Percentiles rank a stretch among this genome's conserved stretches.
These are phyloP conservation scores for Platycheirus albimanus DNA, from an alignment of 2,888 invertebrate species.

Conservation along the genomic window DNA sequence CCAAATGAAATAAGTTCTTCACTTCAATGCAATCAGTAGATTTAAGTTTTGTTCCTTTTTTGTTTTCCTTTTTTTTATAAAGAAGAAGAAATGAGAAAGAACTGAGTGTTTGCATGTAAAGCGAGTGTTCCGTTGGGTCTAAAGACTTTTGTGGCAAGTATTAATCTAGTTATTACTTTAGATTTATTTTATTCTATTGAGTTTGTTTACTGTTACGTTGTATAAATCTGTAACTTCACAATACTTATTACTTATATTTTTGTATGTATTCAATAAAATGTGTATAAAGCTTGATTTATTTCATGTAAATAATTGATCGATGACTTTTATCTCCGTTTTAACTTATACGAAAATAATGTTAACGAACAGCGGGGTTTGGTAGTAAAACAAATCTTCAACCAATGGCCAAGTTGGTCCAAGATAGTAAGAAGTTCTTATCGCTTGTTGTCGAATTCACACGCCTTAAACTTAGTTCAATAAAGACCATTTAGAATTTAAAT, in stretches of 20 bases:
- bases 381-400: no score
- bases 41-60: background rate
- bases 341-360: no score
- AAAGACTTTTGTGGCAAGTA: slow-evolving; percentile 18
- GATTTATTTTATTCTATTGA: slow-evolving; percentile 23
- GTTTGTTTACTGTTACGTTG: slow-evolving; percentile 12
- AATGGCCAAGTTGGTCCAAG: no score
- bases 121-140: background rate
- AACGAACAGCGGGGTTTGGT: no score
- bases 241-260: slow-evolving; percentile 36
- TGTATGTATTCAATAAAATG: slow-evolving; percentile 40
- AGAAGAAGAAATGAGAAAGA: background rate
- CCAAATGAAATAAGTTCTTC: slow-evolving; percentile 55
- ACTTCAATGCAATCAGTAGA: background rate
- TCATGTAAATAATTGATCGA: no score
- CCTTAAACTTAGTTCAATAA: no score
- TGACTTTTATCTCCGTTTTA: no score
- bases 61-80: no score
- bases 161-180: slow-evolving; percentile 14
- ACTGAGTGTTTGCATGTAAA: background rate
- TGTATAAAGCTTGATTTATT: background rate
- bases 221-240: slow-evolving; percentile 5
- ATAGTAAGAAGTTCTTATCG: no score
- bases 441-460: no score
- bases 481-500: no score